phyloP scores from a whole-genome alignment of 2,888 invertebrate genomes.

The Ophioninae sp. region DNA sequence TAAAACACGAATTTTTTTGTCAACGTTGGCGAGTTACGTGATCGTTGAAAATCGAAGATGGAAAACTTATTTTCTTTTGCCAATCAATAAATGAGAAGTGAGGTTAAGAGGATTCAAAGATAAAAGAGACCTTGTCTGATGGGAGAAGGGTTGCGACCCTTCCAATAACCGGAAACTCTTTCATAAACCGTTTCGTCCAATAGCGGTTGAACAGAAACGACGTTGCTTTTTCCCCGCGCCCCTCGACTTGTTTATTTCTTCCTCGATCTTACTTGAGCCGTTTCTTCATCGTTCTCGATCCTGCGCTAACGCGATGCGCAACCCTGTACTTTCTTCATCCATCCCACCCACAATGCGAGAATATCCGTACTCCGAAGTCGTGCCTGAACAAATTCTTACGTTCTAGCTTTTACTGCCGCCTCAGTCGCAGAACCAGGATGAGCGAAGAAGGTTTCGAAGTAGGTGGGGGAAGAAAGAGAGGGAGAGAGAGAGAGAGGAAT shows the following conservation, averaged over 20 bases:
- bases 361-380: constrained; percentile 59
- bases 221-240: constrained; percentile 26
- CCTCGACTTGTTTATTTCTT: constrained; percentile 48
- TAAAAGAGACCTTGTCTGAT: constrained; percentile 1
- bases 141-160: constrained; percentile 38
- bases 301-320: constrained; percentile 17
- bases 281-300: constrained; percentile 42
- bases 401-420: constrained; percentile 70
- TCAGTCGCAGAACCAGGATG: constrained; percentile 45
- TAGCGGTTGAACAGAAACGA: constrained; percentile 17
- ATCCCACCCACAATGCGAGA: constrained; percentile 14
- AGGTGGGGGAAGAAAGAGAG: constrained; percentile 24
- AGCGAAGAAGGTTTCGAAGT: constrained; percentile 20
- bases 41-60: no score
- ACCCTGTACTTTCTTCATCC: constrained; percentile 24
- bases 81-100: no score
- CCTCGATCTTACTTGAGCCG: constrained; percentile 19
- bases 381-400: constrained; percentile 65
- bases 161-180: constrained; percentile 53
- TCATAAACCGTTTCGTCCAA: constrained; percentile 36
- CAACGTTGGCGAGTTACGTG: not conserved
- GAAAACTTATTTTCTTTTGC: no score
- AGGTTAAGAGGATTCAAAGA: constrained; percentile 2
- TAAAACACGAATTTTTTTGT: not conserved
- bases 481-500: constrained; percentile 2